Percentiles rank a stretch among this genome's conserved stretches.
Evolutionary conservation across 1,140 invertebrate genomes (phyloP).

Genomic region (Probaryconus sp.): DNA sequence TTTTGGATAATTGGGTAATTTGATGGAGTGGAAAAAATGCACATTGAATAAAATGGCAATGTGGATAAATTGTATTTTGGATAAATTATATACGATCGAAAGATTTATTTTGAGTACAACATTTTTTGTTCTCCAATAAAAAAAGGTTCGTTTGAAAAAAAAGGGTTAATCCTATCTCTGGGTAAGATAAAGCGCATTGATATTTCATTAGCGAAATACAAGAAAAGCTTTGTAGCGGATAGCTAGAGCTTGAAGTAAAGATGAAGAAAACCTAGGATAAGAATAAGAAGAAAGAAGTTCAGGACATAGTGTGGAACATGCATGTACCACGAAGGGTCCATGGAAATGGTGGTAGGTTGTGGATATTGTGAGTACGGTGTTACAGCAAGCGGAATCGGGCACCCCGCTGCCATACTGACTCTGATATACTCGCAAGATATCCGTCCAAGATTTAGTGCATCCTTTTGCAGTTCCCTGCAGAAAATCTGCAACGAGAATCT

Average conservation of each 20-base stretch:
- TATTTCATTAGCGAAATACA: slow-evolving; percentile 55
- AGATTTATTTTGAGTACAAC: no score
- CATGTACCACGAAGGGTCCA: slow-evolving; percentile 40
- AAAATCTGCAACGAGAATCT: slow-evolving; percentile 71
- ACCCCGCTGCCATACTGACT: slow-evolving; percentile 71
- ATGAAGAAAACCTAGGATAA: slow-evolving; percentile 34
- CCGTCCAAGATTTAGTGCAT: slow-evolving; percentile 70
- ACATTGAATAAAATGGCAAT: no score
- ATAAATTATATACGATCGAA: no score
- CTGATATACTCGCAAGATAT: slow-evolving; percentile 72
- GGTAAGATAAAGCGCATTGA: slow-evolving; percentile 73
- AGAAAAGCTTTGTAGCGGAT: slow-evolving; percentile 35
- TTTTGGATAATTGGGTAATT: no score
- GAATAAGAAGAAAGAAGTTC: slow-evolving; percentile 32
- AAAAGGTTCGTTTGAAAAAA: no score
- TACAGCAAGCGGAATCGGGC: slow-evolving; percentile 60
- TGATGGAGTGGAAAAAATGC: no score
- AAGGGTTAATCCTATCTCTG: no score
- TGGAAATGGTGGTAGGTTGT: slow-evolving; percentile 49
- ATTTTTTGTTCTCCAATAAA: no score
- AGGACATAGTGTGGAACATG: slow-evolving; percentile 37
- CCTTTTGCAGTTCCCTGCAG: slow-evolving; percentile 58
- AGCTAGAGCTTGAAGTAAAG: slow-evolving; percentile 34
- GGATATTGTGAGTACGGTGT: slow-evolving; percentile 48
- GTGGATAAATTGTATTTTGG: no score